Conservation (phyloP, 2,113 vertebrate genomes). For the Corythornis madagascariensis region DNA sequence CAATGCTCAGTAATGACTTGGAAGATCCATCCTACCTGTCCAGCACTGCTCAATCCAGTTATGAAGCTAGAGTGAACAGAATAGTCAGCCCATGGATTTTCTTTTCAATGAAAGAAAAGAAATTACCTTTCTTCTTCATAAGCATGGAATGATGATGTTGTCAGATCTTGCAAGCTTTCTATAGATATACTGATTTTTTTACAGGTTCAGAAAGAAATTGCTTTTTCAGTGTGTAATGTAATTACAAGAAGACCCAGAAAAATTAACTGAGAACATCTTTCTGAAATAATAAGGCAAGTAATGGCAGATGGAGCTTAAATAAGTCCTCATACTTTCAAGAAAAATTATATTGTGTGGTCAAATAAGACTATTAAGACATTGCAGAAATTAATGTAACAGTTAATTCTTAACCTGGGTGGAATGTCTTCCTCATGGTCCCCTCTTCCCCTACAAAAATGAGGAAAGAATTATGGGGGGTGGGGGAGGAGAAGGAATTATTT, state of each 20-base stretch:
- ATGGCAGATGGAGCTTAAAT: neutral
- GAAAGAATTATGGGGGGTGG: neutral
- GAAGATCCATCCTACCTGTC: neutral
- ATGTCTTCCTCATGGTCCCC: fast-evolving
- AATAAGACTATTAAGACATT: neutral
- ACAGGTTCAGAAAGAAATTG: neutral
- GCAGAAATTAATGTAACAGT: neutral
- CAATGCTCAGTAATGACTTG: neutral
- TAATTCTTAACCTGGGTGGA: neutral
- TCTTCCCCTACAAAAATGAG: neutral
- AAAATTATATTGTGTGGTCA: neutral
- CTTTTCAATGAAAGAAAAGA: neutral
- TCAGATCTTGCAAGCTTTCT: neutral
- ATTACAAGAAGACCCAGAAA: neutral
- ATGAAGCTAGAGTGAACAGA: neutral
- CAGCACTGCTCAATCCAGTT: neutral
- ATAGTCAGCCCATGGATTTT: neutral
- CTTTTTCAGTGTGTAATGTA: neutral
- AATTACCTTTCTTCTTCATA: neutral
- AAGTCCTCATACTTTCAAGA: neutral
- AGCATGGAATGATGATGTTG: neutral
- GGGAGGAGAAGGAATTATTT: neutral
- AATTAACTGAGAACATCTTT: neutral
- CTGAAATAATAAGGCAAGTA: neutral
- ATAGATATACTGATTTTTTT: neutral